Evolutionary conservation across 2,113 vertebrate genomes (phyloP), one percentile per base, ranked within the genome.

Genomic region (Geococcyx californianus): DNA sequence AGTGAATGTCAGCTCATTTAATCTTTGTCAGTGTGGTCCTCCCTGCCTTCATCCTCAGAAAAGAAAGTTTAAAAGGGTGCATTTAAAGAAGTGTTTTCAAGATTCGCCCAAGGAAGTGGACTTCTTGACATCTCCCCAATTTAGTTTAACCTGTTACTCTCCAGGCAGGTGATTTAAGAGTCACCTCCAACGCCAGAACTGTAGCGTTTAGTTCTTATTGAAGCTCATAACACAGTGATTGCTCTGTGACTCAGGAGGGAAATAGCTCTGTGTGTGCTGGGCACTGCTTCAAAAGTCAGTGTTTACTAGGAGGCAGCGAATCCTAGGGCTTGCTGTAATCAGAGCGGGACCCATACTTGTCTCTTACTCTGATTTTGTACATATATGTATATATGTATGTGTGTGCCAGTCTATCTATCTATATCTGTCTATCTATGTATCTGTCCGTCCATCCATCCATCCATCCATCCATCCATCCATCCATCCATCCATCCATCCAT

Each of bases 1-100:
- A 90, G 76, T 31, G 80, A 95, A 92, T 83, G 85, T 92, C 95
- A 93, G 86, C 89, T 91, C 92, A 0, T 79, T 95, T 85, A 40
- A 93, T 86, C 93, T 89, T 45, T 95, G 93, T 89, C 90, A 95
- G 81, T 20, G 0, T 9, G 75, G 36, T 10, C 92, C 84, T 96
- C 94, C 90, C 88, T 87, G 64, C 28, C 80, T 59, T 60, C 42
- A 68, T 44, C 56, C 63, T 3, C 91, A 73, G 82, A 56, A 92
- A 90, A 81, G 56, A 51, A 54, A 73, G 59, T 84, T 90, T 77
- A 73, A 82, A 89, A 83, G 36, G 54, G 72, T 74, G 66, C 11
- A 4, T 70, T 88, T 90, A 58, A 42, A 74, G 55, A 85, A 66
- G 40, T 13, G 45, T 77, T 86, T 95, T 36, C n/a, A 36, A 33